These are phyloP conservation scores for Hirundo rustica DNA, from an alignment of 2,797 vertebrate species.

Conservation along the genomic window DNA sequence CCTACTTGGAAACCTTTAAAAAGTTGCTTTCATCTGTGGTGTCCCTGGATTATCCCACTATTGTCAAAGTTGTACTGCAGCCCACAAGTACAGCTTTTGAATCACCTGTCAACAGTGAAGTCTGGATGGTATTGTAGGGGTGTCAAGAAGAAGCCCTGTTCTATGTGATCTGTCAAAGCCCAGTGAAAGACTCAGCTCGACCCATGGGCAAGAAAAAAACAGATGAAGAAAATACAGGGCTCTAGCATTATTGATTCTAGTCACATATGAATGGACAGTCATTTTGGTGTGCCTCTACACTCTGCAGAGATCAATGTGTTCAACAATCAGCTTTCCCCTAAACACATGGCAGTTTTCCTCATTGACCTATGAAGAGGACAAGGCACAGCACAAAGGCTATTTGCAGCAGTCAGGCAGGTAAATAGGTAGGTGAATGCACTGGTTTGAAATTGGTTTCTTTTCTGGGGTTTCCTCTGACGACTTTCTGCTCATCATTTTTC, in stretches of 20 bases:
- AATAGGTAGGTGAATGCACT: background rate
- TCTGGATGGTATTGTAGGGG: background rate
- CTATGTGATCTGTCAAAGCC: background rate
- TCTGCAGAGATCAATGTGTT: background rate
- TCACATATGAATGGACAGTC: background rate
- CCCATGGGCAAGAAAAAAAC: background rate
- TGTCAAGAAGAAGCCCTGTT: background rate
- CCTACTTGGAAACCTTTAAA: background rate
- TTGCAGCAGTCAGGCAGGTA: background rate
- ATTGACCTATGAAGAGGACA: background rate
- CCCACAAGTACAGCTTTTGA: background rate
- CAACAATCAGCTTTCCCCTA: background rate
- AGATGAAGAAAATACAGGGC: background rate
- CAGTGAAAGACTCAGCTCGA: background rate
- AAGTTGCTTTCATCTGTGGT: background rate
- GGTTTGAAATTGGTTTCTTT: conserved; percentile 15
- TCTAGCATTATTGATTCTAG: background rate
- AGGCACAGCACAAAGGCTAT: background rate
- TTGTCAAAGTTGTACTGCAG: background rate
- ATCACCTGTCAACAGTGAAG: background rate
- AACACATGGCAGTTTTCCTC: background rate
- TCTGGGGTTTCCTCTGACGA: conserved; percentile 29
- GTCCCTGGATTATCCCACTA: background rate
- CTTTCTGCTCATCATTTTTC: conserved; percentile 39
- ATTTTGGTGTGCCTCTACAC: background rate